Conservation (phyloP, 2,888 invertebrate species). For the Pristionchus arcanus region DNA sequence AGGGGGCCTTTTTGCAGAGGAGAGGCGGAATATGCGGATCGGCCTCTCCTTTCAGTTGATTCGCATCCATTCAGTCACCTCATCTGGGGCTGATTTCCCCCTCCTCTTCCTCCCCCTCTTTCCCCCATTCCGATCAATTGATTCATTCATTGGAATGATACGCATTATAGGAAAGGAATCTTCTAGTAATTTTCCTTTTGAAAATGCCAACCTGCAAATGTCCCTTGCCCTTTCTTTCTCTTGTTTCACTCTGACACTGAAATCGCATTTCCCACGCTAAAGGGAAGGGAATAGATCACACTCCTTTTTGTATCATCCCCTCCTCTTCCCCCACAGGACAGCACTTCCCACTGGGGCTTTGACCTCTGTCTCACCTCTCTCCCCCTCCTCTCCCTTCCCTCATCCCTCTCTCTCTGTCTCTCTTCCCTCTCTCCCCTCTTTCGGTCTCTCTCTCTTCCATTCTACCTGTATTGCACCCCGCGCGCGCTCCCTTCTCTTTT, state of each 20-base stretch:
- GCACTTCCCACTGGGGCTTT: not conserved
- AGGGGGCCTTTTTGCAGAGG: not conserved
- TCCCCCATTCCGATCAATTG: no score
- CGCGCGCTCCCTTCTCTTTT: not conserved
- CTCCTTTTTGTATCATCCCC: not conserved
- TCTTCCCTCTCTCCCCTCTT: not conserved
- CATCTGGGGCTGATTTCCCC: not conserved
- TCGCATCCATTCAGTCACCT: not conserved
- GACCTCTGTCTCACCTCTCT: not conserved
- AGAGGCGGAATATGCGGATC: not conserved
- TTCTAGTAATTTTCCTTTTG: no score
- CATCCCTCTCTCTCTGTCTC: not conserved
- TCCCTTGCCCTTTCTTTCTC: not conserved
- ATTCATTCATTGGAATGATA: no score
- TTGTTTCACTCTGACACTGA: not conserved
- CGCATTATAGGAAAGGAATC: no score
- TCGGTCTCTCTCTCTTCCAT: not conserved
- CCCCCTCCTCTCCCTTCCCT: not conserved
- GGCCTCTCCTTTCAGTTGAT: no score
- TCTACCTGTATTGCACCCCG: not conserved
- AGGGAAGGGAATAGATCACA: not conserved
- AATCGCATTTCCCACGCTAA: not conserved
- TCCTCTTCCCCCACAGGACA: not conserved
- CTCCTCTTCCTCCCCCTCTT: no score
- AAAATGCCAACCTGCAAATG: no score